Evolutionary conservation across 2,888 invertebrate genomes (phyloP).

Genomic region (Chalcis sispes): DNA sequence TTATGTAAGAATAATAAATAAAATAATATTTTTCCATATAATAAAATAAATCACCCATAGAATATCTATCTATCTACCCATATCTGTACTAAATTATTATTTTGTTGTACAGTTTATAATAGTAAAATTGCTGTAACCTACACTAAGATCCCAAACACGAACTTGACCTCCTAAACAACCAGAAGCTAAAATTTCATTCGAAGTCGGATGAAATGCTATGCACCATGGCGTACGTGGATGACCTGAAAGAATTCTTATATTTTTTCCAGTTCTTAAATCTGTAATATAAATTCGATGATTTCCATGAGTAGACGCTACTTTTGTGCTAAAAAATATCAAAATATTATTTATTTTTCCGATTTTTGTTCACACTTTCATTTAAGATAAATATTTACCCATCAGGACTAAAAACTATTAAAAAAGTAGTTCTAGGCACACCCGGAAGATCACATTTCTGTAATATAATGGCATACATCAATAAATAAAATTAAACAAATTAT

Average conservation of each 20-base stretch:
- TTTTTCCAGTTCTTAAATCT: conserved; percentile 86
- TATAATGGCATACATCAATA: conserved; percentile 40
- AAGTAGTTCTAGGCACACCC: conserved; percentile 87
- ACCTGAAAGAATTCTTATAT: conserved; percentile 85
- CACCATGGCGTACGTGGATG: conserved; percentile 95
- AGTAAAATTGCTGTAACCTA: conserved; percentile 72
- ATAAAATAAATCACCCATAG: conserved; percentile 14
- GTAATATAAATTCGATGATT: conserved; percentile 93
- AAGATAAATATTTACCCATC: conserved; percentile 82
- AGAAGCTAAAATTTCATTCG: conserved; percentile 89
- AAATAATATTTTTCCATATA: conserved; percentile 9
- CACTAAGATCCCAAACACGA: conserved; percentile 90
- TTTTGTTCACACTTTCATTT: neutral
- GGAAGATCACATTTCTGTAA: conserved; percentile 84
- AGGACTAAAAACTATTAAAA: conserved; percentile 91
- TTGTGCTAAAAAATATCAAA: conserved; percentile 78
- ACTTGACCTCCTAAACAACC: conserved; percentile 94
- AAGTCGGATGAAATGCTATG: conserved; percentile 91
- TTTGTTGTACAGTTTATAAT: too few species aligned
- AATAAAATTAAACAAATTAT: neutral
- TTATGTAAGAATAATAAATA: too few species aligned
- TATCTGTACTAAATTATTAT: too few species aligned
- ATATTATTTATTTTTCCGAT: neutral
- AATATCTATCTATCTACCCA: too few species aligned
- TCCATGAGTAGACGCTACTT: conserved; percentile 92